These are phyloP conservation scores for Lasioglossum oenotherae DNA, from an alignment of 2,888 invertebrate genomes.

Conservation along the genomic window DNA sequence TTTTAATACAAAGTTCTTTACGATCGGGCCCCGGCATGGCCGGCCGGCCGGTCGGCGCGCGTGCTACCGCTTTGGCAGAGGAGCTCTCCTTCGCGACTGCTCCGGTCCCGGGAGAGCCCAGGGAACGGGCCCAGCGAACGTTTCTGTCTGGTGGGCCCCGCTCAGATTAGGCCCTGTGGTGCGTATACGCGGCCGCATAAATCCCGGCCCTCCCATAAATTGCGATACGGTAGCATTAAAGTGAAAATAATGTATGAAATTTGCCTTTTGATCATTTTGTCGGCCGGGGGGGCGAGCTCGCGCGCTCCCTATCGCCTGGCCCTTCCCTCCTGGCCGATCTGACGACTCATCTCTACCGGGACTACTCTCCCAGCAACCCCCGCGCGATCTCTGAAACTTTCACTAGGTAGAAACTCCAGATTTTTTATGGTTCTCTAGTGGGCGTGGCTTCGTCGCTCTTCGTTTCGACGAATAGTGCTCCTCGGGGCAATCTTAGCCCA, in stretches of 20 bases:
- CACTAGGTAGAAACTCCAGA: background rate
- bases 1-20: conserved; percentile 81
- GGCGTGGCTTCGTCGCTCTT: background rate
- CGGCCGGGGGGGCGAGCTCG: conserved; percentile 80
- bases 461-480: background rate
- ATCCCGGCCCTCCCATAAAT: conserved; percentile 82
- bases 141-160: conserved; percentile 65
- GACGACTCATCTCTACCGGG: conserved; percentile 34
- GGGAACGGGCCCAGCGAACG: conserved; percentile 39
- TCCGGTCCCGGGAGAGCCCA: conserved; percentile 4
- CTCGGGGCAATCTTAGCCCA: background rate
- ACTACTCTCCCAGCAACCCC: background rate
- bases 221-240: conserved; percentile 84
- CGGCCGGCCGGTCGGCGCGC: conserved; percentile 33
- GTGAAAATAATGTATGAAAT: conserved; percentile 84
- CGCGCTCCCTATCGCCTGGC: conserved; percentile 53
- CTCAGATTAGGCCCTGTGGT: conserved; percentile 73
- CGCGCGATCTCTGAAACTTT: background rate
- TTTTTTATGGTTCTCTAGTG: background rate
- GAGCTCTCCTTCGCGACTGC: conserved; percentile 43
- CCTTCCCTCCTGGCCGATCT: conserved; percentile 35
- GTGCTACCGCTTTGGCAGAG: conserved; percentile 40
- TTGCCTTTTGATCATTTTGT: conserved; percentile 84
- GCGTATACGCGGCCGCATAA: conserved; percentile 80
- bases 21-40: conserved; percentile 64